Evolutionary conservation across 2,797 vertebrate genomes (phyloP), one percentile per base, ranked within the genome.

Genomic region (Poeciliopsis paucimaculata): DNA sequence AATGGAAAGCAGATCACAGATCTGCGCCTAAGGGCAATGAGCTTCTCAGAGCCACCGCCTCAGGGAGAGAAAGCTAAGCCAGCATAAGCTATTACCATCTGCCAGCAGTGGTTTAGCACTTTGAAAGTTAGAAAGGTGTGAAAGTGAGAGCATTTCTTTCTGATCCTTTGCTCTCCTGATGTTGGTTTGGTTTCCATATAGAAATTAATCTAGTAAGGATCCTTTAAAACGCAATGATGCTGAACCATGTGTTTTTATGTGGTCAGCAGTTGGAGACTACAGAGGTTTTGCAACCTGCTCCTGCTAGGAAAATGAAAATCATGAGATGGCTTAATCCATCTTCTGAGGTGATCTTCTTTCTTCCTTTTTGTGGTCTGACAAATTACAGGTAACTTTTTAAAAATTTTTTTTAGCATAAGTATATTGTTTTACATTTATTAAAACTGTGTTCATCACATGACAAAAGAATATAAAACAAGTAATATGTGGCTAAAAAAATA

Each of bases 41-140:
- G 88, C 92, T 90, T 91, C 91, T 90, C 84, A 83, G 87, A 92
- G 90, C 88, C 87, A 84, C 84, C 10, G 85, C 93, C 92, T 94
- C 83, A 1, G 91, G 94, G 91, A 92, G 87, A 82, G 87, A 90
- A 91, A 83, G 78, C 88, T 95, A 91, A 95, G 93, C 92, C 92
- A 93, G 85, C 86, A 87, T 93, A 94, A 93, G 90, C 93, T 92
- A 88, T 86, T 89, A 91, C 91, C 93, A 92, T 94, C 92, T 93
- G 91, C 93, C 71, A 47, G 88, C 84, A 78, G 87, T 91, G 92
- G 88, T 90, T 93, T 87, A 87, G 81, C 86, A 88, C 88, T 92
- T 86, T 82, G 78, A 90, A 91, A 93, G 88, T 89, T 74, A 88
- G 86, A 81, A 82, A 91, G 89, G 88, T 87, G 78, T 10, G 15